Percentiles rank a stretch among this genome's conserved stretches.
These are phyloP conservation scores for Melangyna quadrimaculata DNA, from an alignment of 2,888 invertebrate species.

Conservation along the genomic window DNA sequence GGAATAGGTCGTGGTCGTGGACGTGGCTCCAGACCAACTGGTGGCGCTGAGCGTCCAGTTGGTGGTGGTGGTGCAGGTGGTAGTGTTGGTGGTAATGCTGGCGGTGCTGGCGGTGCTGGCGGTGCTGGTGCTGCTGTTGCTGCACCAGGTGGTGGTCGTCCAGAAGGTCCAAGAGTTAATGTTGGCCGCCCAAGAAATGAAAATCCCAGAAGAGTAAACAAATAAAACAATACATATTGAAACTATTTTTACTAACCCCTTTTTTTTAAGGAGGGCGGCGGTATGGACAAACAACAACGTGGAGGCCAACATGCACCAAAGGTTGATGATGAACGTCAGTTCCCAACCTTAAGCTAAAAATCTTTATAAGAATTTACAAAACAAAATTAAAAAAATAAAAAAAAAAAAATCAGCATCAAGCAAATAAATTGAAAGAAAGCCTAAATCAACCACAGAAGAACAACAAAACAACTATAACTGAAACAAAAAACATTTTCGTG, in stretches of 20 bases:
- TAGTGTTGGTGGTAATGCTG: slow-evolving; percentile 45
- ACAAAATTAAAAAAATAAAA: background rate
- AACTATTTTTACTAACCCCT: background rate
- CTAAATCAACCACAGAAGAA: slow-evolving; percentile 42
- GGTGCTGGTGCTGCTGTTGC: slow-evolving; percentile 50
- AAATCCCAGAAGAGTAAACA: slow-evolving; percentile 56
- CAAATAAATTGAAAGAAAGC: slow-evolving; percentile 8
- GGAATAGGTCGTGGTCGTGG: slow-evolving; percentile 86
- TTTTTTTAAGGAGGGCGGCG: slow-evolving; percentile 56
- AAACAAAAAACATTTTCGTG: slow-evolving; percentile 31
- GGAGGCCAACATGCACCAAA: slow-evolving; percentile 85
- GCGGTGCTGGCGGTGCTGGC: slow-evolving; percentile 60
- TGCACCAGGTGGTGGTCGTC: slow-evolving; percentile 72
- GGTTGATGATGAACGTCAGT: slow-evolving; percentile 97
- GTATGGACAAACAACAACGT: slow-evolving; percentile 73
- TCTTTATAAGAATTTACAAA: slow-evolving; percentile 18
- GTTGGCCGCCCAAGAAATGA: slow-evolving; percentile 62
- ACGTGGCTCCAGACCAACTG: slow-evolving; percentile 76
- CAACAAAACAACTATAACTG: slow-evolving; percentile 30
- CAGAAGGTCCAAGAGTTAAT: slow-evolving; percentile 65
- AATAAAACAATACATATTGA: background rate
- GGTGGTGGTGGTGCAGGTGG: slow-evolving; percentile 72
- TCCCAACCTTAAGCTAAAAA: slow-evolving; percentile 93
- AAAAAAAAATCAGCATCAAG: slow-evolving; percentile 3
- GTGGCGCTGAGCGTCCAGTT: slow-evolving; percentile 75